Percentiles rank a stretch among this genome's conserved stretches.
phyloP scores from a whole-genome alignment of 2,888 invertebrate species.

The Tanypteryx hageni region DNA sequence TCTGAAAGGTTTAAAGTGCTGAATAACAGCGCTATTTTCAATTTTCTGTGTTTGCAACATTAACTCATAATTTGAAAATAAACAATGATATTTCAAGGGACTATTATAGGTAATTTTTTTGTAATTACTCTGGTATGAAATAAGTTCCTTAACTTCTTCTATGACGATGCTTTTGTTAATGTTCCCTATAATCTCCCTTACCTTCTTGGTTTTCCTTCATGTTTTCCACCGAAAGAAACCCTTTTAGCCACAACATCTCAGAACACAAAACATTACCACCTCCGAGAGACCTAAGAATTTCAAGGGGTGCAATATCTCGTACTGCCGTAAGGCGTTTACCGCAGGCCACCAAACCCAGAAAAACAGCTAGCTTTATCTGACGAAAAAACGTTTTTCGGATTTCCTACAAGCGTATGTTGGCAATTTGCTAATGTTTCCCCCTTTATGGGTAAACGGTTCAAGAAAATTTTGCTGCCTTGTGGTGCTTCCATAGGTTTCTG shows the following conservation, averaged over 20 bases:
- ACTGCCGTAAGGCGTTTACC: constrained; percentile 2
- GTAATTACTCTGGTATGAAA: no score
- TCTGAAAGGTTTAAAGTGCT: no score
- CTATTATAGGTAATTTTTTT: no score
- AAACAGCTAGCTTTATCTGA: constrained; percentile 12
- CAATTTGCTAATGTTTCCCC: constrained; percentile 49
- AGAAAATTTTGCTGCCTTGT: constrained; percentile 5
- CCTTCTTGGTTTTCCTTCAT: neutral
- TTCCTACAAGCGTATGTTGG: constrained; percentile 39
- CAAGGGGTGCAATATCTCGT: constrained; percentile 4
- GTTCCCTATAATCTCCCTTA: neutral
- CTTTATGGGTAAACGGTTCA: constrained; percentile 17
- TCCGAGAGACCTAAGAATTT: neutral
- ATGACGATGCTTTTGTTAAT: no score
- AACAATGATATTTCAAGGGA: no score
- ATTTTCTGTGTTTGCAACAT: no score
- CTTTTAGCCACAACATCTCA: neutral
- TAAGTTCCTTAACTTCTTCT: no score
- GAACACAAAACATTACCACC: constrained; percentile 5
- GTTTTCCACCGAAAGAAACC: neutral
- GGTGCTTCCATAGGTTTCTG: constrained; percentile 39
- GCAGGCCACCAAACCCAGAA: neutral
- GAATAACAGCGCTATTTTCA: no score
- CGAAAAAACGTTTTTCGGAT: constrained; percentile 33
- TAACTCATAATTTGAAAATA: no score